Percentiles rank a stretch among this genome's conserved stretches.
Conservation (phyloP, 2,797 vertebrate species). For the Ibycter americanus region DNA sequence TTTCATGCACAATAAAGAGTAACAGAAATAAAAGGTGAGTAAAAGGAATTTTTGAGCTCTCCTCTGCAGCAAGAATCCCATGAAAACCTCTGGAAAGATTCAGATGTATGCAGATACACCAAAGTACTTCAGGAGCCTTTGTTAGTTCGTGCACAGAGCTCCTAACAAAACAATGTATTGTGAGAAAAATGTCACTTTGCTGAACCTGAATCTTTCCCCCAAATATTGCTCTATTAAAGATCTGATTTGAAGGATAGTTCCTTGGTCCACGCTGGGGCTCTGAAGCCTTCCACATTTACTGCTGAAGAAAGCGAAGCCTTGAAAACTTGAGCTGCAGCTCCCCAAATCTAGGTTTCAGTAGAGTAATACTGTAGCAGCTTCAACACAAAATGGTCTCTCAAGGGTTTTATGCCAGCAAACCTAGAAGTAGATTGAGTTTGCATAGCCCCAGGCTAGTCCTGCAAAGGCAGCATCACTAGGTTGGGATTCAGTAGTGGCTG, state of each 20-base stretch:
- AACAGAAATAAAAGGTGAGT: background rate
- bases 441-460: background rate
- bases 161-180: background rate
- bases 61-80: background rate
- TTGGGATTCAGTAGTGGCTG: background rate
- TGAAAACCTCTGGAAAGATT: background rate
- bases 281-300: background rate
- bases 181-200: background rate
- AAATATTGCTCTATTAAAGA: background rate
- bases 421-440: background rate
- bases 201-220: background rate
- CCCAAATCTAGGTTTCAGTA: background rate
- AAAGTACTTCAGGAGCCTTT: background rate
- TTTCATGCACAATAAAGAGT: background rate
- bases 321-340: background rate
- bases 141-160: background rate
- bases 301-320: background rate
- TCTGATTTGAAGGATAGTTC: background rate
- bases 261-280: background rate
- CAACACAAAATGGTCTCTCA: background rate
- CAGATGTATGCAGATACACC: background rate
- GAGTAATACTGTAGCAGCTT: background rate
- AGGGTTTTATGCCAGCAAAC: background rate
- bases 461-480: background rate
- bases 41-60: background rate